phyloP scores from a whole-genome alignment of 2,113 vertebrate species.

The Ictalurus furcatus region DNA sequence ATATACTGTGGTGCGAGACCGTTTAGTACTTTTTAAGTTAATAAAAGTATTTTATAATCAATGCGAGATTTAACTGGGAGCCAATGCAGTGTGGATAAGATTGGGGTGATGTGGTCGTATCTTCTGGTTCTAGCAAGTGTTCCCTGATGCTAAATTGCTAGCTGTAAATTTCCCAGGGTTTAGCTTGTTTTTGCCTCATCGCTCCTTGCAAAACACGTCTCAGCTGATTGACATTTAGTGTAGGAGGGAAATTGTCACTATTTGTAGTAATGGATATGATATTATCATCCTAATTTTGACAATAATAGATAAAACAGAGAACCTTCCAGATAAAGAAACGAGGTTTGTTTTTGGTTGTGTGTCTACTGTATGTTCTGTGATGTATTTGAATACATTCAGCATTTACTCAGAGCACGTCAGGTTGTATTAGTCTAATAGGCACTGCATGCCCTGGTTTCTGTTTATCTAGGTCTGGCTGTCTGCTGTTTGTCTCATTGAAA shows the following conservation, averaged over 20 bases:
- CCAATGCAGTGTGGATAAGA: too few species aligned
- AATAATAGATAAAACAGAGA: not conserved
- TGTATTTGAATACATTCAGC: not conserved
- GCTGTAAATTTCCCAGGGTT: not conserved
- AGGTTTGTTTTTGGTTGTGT: not conserved
- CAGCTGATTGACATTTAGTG: not conserved
- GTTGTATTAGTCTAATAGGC: not conserved
- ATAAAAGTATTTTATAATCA: too few species aligned
- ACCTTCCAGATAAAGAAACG: not conserved
- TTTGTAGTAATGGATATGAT: not conserved
- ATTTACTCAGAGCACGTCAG: not conserved
- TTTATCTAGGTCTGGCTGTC: slow-evolving; percentile 4
- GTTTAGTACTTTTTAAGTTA: too few species aligned
- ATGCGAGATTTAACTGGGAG: too few species aligned
- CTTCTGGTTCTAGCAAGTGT: not conserved
- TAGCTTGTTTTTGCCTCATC: not conserved
- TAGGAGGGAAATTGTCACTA: too few species aligned
- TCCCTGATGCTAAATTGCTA: not conserved
- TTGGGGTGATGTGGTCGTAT: too few species aligned
- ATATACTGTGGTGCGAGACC: too few species aligned
- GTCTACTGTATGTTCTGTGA: not conserved
- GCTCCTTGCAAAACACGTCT: not conserved
- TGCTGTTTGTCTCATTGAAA: not conserved
- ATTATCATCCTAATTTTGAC: not conserved
- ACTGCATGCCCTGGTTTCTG: not conserved